phyloP scores from a whole-genome alignment of 2,113 vertebrate genomes.

The Chunga burmeisteri region DNA sequence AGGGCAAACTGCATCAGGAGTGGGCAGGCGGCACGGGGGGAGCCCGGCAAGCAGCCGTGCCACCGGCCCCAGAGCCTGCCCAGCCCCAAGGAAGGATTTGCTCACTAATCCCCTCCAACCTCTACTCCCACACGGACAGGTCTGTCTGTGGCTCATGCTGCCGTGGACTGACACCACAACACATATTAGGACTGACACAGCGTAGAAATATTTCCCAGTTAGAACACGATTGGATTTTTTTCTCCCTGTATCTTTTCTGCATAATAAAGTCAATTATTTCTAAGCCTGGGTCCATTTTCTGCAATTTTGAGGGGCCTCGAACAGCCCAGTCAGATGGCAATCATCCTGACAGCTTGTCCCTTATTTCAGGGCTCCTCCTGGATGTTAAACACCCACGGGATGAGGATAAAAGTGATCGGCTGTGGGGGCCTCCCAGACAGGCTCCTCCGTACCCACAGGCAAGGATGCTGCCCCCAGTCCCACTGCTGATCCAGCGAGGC shows the following conservation, averaged over 20 bases:
- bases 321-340: background rate
- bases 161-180: background rate
- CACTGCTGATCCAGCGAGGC: background rate
- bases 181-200: no score
- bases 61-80: background rate
- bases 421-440: background rate
- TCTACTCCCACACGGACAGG: background rate
- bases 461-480: background rate
- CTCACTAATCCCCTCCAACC: background rate
- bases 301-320: background rate
- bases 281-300: background rate
- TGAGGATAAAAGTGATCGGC: fast-evolving
- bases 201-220: background rate
- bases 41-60: background rate
- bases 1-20: background rate
- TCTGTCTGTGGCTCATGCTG: background rate
- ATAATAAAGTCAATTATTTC: background rate
- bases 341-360: background rate
- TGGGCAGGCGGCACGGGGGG: fast-evolving
- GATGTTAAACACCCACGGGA: background rate
- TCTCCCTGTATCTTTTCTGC: background rate
- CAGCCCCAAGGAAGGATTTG: background rate
- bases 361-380: background rate
- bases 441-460: background rate
- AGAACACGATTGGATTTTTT: fast-evolving